Conservation (phyloP, 1,140 invertebrate genomes). For the Temnothorax curvispinosus region DNA sequence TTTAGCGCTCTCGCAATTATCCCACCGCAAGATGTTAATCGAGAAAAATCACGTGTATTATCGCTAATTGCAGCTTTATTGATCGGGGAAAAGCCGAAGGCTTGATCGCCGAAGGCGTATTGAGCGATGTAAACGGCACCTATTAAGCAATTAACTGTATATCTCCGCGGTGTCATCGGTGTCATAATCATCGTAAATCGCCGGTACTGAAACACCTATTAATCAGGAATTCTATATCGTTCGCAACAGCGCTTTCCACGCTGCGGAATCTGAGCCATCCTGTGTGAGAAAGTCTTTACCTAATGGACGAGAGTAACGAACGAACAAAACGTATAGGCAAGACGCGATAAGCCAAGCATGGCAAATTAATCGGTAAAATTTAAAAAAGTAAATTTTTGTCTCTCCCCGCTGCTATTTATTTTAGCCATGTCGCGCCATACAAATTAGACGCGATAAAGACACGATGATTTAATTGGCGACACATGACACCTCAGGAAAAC, state of each 20-base stretch:
- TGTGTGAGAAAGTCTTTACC: not conserved
- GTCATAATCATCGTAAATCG: slow-evolving; percentile 47
- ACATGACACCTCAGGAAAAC: not conserved
- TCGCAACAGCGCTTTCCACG: not conserved
- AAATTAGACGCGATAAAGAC: not conserved
- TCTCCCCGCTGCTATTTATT: too few species aligned
- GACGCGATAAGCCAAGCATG: not conserved
- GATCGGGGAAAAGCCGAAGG: slow-evolving; percentile 14
- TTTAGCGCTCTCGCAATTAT: not conserved
- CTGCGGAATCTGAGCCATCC: slow-evolving; percentile 5
- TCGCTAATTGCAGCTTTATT: slow-evolving; percentile 31
- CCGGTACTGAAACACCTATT: slow-evolving; percentile 13
- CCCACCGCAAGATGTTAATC: not conserved
- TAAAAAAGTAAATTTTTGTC: slow-evolving; percentile 4
- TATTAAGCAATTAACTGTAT: slow-evolving; percentile 58
- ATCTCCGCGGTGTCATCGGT: slow-evolving; percentile 40
- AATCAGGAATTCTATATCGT: slow-evolving; percentile 45
- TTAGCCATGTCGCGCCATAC: not conserved
- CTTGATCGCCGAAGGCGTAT: slow-evolving; percentile 14
- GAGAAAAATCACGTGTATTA: not conserved
- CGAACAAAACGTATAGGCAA: not conserved
- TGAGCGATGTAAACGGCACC: slow-evolving; percentile 44
- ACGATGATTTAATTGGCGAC: not conserved
- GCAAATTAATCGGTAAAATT: not conserved
- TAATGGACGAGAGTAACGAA: slow-evolving; percentile 15